Evolutionary conservation across 2,888 invertebrate species (phyloP), one percentile per base, ranked within the genome.

Genomic region (Conus canariensis): DNA sequence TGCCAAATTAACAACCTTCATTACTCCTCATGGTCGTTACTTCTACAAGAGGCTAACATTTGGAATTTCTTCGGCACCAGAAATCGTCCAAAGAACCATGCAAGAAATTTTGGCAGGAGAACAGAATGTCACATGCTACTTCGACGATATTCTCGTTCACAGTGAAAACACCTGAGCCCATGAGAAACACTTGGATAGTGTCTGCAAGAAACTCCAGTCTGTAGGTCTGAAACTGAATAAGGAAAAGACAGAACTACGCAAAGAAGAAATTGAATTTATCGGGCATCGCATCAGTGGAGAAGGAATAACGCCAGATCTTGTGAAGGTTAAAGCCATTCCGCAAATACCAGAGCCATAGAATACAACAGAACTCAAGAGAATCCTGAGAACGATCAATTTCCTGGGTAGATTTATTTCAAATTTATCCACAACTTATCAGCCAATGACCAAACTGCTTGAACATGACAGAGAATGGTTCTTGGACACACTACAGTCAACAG

Each of bases 1-100:
- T 12, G 60, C 58, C 16, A 19, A 25, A 25, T 45, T 90, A n/a
- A 90, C 89, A 56, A 90, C 89, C n/a, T 90, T 90, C 86, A 90
- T 85, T 60, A 90, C 89, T 19, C 70, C 9, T 12, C 19, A 7
- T 70, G 89, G 86, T 9, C 64, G 89, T 14, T 86, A 56, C 80
- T 74, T 22, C 64, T 64, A 56, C 74, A 25, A 70, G 16, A 25
- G 74, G 4, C 70, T 87, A 4, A 70, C 74, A 10, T 70, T 70
- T 12, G 87, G 87, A 30, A 30, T 90, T 22, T 59, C 85, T 12
- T 59, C 74, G 9, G 89, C 82, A 19, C 89, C 86, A 25, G 86
- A 90, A 45, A 86, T 89, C 56, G 85, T 90, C 45, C 85, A 60
- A 19, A 45, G 89, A 25, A 83, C 59, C 1, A 86, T 90, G 60